These are phyloP conservation scores for Aethina tumida DNA, from an alignment of 1,140 invertebrate genomes.

Conservation along the genomic window DNA sequence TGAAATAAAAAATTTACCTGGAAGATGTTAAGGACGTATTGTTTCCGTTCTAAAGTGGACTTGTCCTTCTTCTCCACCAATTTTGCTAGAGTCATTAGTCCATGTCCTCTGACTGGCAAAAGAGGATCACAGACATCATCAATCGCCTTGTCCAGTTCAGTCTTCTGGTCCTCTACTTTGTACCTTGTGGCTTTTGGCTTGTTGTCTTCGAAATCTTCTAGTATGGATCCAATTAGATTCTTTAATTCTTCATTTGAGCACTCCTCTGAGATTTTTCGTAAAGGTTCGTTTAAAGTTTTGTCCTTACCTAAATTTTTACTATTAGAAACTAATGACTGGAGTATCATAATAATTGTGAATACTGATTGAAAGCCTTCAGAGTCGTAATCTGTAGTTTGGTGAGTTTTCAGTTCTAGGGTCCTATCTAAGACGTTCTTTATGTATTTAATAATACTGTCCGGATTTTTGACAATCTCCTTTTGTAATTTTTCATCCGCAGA, in stretches of 20 bases:
- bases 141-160: constrained; percentile 51
- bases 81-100: constrained; percentile 59
- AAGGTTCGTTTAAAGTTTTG: constrained; percentile 15
- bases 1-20: constrained; percentile 39
- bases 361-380: constrained; percentile 30
- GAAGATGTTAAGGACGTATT: constrained; percentile 59
- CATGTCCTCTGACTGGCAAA: constrained; percentile 72
- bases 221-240: constrained; percentile 12
- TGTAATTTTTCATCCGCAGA: constrained; percentile 34
- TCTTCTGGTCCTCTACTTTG: constrained; percentile 30
- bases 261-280: constrained; percentile 23
- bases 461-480: constrained; percentile 30
- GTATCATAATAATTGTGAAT: constrained; percentile 39
- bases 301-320: constrained; percentile 14
- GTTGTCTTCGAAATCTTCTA: constrained; percentile 9
- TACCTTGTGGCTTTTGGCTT: constrained; percentile 2
- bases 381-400: constrained; percentile 22
- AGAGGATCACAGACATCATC: constrained; percentile 59
- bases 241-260: constrained; percentile 18
- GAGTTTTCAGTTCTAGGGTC: constrained; percentile 23
- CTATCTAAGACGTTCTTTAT: constrained; percentile 25
- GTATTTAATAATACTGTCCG: constrained; percentile 28
- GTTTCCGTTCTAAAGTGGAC: constrained; percentile 51
- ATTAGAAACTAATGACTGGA: constrained; percentile 37
- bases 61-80: constrained; percentile 57